Conservation (phyloP, 2,113 vertebrate species). For the Zosterops borbonicus region DNA sequence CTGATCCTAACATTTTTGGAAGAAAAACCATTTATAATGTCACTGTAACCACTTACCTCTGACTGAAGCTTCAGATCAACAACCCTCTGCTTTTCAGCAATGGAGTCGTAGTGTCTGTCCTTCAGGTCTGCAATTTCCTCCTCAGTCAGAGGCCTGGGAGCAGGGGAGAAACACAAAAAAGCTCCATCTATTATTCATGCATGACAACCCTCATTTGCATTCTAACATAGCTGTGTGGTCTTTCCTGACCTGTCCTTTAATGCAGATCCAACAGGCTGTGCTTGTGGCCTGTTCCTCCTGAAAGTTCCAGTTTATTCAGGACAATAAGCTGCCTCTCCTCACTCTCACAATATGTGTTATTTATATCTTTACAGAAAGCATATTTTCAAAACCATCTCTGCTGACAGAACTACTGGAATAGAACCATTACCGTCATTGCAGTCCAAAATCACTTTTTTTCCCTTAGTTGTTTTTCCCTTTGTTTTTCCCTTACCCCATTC, state of each 20-base stretch:
- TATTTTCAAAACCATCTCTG: neutral
- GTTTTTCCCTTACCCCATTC: neutral
- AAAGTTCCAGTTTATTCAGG: neutral
- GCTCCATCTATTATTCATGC: neutral
- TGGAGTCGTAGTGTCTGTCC: slow-evolving; percentile 86
- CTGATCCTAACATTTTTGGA: neutral
- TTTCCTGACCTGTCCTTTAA: neutral
- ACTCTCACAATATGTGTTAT: neutral
- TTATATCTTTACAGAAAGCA: neutral
- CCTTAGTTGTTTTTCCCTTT: neutral
- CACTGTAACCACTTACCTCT: slow-evolving; percentile 76
- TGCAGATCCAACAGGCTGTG: neutral
- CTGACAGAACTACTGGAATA: neutral
- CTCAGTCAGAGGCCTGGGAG: slow-evolving; percentile 86
- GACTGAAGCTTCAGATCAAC: slow-evolving; percentile 86
- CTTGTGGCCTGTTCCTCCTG: neutral
- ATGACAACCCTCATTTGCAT: neutral
- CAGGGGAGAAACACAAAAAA: neutral
- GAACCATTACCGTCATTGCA: neutral
- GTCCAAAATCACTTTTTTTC: neutral
- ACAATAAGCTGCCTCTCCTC: neutral
- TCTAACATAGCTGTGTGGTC: neutral
- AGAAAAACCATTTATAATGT: neutral
- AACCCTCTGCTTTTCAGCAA: slow-evolving; percentile 85
- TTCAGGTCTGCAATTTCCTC: slow-evolving; percentile 90